Evolutionary conservation across 2,888 invertebrate genomes (phyloP), one percentile per base, ranked within the genome.

Genomic region (Andrena haemorrhoa): DNA sequence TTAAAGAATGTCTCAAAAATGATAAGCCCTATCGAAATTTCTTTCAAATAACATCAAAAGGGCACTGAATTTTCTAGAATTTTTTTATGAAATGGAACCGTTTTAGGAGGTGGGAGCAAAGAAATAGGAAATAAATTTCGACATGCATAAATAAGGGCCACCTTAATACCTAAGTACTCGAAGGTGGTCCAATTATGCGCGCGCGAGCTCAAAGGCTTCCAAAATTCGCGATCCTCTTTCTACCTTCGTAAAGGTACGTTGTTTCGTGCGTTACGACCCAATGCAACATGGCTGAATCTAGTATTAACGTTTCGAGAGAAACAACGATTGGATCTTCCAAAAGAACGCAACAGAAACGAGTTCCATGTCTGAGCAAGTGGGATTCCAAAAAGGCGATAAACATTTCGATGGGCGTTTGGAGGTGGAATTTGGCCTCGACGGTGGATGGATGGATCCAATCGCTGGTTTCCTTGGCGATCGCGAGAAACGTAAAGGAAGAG

Each of bases 401-500:
- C 61, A 41, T 56, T 56, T 56, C 56, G 10, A 26, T 12, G 56
- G 56, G 10, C 56, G 56, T 4, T 10, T 23, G 56, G 10, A 56
- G 20, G 23, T 23, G 56, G 56, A 23, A 23, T 56, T 53, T 20
- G 53, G 53, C 20, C 26, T 26, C 23, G 23, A 41, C 41, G 56
- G 56, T 56, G 56, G 23, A 10, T 56, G 10, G 56, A 26, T 23
- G 26, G 56, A 26, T 56, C 56, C 56, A 56, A 23, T 56, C 26
- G 23, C 41, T 41, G 41, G 23, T 23, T 53, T 10, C 20, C 7
- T 20, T 10, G 53, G 16, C 41, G 53, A 53, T 53, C 53, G 23
- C 10, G 23, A 56, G 23, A 26, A 23, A 20, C 12, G n/a, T 16
- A 53, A 75, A 16, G 7, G 61, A 76, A 80, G n/a, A 5, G 66